Base-by-base conservation (phyloP, 2,113 vertebrate species). In the Variabilichromis moorii region DNA sequence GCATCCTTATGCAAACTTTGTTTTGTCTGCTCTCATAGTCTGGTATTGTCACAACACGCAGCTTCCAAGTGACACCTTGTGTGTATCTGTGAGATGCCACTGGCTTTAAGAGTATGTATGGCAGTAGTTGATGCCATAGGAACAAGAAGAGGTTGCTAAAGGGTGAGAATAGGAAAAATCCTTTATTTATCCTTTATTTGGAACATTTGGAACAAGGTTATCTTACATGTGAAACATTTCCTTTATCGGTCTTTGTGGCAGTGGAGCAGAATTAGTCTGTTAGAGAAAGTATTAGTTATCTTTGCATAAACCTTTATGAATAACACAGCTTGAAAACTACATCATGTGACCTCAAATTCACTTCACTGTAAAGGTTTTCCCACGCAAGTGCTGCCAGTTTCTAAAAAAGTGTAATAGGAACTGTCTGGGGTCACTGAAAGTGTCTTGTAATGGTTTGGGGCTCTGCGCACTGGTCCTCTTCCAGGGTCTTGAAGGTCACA, bases 401-500 rank as follows among this genome's bases (percentile, higher is more conserved):
- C 45, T 81, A 57, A 63, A 81, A 81, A 68, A 63, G 54, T 85
- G n/a, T 81, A 88, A 84, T 40, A 53, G n/a, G 13, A 80, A 47
- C 55, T 76, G 81, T 90, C 28, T 19, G 42, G 83, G 86, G 92
- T 94, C 94, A 92, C 55, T 54, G 35, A 79, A 79, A 91, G 91
- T 92, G 24, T 81, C 80, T 83, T 86, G 63, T 93, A 89, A 55
- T 80, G 87, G 90, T 93, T 71, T 86, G 66, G 86, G 87, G 88
- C 82, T 93, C 80, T 86, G 84, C 81, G 88, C 91, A 79, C 85
- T 51, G 8, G 91, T 90, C 88, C 89, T 88, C 82, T 90, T 93
- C 90, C 94, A 85, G 88, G 76, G 90, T 94, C 91, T 91, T 96
- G 94, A 97, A 97, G 95, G 96, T 96, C 96, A 94, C 89, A 40